phyloP scores from a whole-genome alignment of 1,140 invertebrate species.

The Calephelis nemesis region DNA sequence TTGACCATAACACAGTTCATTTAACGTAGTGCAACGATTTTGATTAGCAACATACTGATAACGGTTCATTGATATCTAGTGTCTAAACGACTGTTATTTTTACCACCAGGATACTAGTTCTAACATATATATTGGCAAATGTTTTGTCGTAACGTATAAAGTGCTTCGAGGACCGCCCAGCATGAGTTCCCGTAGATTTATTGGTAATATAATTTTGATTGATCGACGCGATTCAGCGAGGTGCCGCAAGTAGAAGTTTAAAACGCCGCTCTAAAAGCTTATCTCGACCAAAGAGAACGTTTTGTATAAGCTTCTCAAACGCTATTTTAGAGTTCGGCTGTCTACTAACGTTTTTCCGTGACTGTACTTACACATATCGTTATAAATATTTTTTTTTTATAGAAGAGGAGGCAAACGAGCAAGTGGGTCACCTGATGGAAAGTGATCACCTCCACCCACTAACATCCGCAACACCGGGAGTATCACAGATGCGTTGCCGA shows the following conservation, averaged over 20 bases:
- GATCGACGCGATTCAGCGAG: conserved; percentile 54
- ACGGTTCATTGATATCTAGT: background rate
- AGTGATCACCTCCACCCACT: no score
- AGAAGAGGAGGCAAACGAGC: no score
- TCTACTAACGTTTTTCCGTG: background rate
- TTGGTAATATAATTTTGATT: conserved; percentile 77
- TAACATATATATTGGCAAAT: background rate
- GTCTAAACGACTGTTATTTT: no score
- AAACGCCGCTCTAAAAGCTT: conserved; percentile 38
- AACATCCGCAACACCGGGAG: no score
- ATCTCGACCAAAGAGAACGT: conserved; percentile 24
- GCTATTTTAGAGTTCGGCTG: conserved; percentile 6
- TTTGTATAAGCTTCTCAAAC: conserved; percentile 25
- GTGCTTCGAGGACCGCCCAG: conserved; percentile 30
- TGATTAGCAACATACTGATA: background rate
- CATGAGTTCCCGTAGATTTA: conserved; percentile 67
- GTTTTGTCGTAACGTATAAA: conserved; percentile 44
- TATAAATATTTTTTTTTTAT: no score
- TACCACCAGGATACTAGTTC: no score
- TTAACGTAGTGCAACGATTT: no score
- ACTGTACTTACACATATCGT: background rate
- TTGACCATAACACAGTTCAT: no score
- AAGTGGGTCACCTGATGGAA: no score
- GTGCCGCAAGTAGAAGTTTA: conserved; percentile 39
- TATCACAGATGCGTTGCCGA: no score